Evolutionary conservation across 92 coral and sea anemone species (phyloP), one percentile per base, ranked within the genome.

Genomic region (Pocillopora grandis): DNA sequence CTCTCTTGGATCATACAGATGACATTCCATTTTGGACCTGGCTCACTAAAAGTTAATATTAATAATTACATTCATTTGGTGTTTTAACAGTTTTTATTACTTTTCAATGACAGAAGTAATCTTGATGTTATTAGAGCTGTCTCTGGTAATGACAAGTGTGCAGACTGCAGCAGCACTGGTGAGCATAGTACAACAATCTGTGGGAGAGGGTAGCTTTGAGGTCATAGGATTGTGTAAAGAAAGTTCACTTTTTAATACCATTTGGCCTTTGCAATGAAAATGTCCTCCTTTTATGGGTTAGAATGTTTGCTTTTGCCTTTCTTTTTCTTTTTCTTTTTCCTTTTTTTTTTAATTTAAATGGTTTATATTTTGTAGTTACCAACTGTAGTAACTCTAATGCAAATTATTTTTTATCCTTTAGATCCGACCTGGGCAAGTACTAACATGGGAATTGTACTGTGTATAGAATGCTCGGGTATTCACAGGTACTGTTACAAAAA

Each of bases 391-490:
- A 42, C 49, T 42, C 7, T 42, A 42, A 1, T 10, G 12, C 5
- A 66, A 35, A 14, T 31, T 31, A 71, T 36, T n/a, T 60, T 79
- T 16, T 71, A 13, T 75, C 17, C 52, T 74, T 3, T 78, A 96
- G 99, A 96, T 87, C 99, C 99, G 12, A 94, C 95, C 77, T 97
- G 99, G 99, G 99, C 99, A 49, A 97, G 99, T 80, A 94, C 95
- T 79, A 97, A 97, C 84, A 85, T 93, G 81, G 99, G 99, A 52
- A 80, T 97, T 78, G 93, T 92, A 68, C 89, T 97, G 59, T 97
- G 99, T 58, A 97, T 97, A 37, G 98, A 94, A 74, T 97, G 99
- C 88, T 97, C 99, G 4, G 99, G 99, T 27, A 97, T 97, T 77
- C 99, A 97, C 86, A 94, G 99, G 99, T 97, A 86, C 76, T 79